phyloP scores from a whole-genome alignment of 2,888 invertebrate species.

The Caenorhabditis sp. region DNA sequence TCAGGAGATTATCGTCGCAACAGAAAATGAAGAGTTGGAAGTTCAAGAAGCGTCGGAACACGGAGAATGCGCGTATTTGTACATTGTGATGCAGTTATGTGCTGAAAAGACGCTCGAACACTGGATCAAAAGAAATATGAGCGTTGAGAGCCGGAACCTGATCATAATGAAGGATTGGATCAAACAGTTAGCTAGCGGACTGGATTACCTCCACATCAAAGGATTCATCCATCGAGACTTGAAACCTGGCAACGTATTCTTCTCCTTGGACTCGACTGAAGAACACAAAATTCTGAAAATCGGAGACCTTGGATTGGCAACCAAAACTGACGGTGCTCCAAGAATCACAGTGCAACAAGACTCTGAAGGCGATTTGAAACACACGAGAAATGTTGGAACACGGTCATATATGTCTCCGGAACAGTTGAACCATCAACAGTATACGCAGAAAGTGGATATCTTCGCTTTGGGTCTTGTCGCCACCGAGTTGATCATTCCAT shows the following conservation, averaged over 20 bases:
- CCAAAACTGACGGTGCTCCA: constrained; percentile 83
- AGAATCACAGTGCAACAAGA: constrained; percentile 15
- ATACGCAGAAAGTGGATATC: constrained; percentile 85
- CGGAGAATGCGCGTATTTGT: constrained; percentile 52
- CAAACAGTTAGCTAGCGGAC: constrained; percentile 94
- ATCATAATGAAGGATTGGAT: constrained; percentile 85
- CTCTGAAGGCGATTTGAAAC: constrained; percentile 64
- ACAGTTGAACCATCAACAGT: constrained; percentile 85
- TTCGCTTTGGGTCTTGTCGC: constrained; percentile 88
- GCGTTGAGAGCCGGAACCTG: constrained; percentile 43
- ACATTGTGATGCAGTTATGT: constrained; percentile 72
- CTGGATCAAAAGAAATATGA: constrained; percentile 87
- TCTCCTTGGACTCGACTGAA: constrained; percentile 90
- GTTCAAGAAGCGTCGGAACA: constrained; percentile 26
- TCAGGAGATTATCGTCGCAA: constrained; percentile 55
- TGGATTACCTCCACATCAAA: constrained; percentile 94
- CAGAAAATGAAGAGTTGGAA: constrained; percentile 56
- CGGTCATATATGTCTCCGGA: constrained; percentile 98
- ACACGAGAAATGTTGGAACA: constrained; percentile 89
- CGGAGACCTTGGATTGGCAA: constrained; percentile 98
- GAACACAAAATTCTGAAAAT: constrained; percentile 88
- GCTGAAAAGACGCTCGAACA: constrained; percentile 89
- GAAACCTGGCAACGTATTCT: constrained; percentile 93
- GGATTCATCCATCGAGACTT: constrained; percentile 90
- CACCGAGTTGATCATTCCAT: constrained; percentile 93